These are phyloP conservation scores for Melitaea cinxia DNA, from an alignment of 1,140 invertebrate species.

Conservation along the genomic window DNA sequence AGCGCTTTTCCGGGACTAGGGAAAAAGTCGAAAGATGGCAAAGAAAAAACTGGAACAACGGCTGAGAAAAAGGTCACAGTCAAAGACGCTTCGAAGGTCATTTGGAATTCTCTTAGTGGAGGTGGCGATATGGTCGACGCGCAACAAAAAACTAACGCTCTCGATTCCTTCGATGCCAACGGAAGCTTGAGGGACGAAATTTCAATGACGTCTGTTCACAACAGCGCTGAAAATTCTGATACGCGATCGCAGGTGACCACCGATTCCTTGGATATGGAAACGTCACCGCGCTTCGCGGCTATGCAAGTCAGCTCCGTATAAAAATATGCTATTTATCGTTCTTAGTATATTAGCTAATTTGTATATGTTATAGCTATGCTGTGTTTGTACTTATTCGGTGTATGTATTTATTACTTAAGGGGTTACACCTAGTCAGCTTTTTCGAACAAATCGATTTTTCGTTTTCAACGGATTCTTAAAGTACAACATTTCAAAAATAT, in stretches of 20 bases:
- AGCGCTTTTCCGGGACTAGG: constrained; percentile 73
- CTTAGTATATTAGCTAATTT: constrained; percentile 3
- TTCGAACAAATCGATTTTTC: too few species aligned
- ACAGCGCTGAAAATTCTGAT: constrained; percentile 74
- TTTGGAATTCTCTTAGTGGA: constrained; percentile 70
- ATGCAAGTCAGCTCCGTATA: constrained; percentile 82
- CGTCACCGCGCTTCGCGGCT: constrained; percentile 67
- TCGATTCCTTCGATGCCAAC: constrained; percentile 56
- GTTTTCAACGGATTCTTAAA: too few species aligned
- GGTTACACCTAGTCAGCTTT: background rate
- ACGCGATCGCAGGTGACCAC: constrained; percentile 72
- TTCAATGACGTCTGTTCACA: constrained; percentile 72
- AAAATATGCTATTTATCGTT: constrained; percentile 15
- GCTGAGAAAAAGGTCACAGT: constrained; percentile 71
- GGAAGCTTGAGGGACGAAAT: constrained; percentile 77
- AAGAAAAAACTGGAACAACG: constrained; percentile 58
- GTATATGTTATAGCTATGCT: background rate
- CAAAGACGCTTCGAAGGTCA: constrained; percentile 73
- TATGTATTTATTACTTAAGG: background rate
- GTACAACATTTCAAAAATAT: too few species aligned
- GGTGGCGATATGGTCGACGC: constrained; percentile 73
- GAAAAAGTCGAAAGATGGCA: constrained; percentile 75
- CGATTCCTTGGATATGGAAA: constrained; percentile 72
- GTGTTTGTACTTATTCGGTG: constrained; percentile 10
- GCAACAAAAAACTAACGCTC: constrained; percentile 59